A percentile compares a stretch with the other conserved stretches of the same genome.
phyloP scores from a whole-genome alignment of 2,797 vertebrate species.

The Manis pentadactyla region DNA sequence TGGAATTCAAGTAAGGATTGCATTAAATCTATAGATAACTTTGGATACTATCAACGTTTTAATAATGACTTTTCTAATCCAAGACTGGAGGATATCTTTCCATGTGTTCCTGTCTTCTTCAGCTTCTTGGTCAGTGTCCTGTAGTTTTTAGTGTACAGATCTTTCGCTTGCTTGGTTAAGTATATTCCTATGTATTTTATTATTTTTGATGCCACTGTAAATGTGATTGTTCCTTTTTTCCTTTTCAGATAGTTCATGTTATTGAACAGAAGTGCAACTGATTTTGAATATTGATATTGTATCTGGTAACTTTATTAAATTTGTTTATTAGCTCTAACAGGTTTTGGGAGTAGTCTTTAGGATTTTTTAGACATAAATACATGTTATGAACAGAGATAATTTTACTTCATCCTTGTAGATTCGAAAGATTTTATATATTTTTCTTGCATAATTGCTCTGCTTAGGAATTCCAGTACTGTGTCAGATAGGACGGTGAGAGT shows the following conservation, averaged over 20 bases:
- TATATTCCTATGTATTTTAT: not conserved
- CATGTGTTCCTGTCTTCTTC: not conserved
- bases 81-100: not conserved
- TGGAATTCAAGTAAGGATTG: not conserved
- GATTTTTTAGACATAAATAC: not conserved
- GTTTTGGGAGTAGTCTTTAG: not conserved
- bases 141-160: not conserved
- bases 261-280: not conserved
- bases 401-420: not conserved
- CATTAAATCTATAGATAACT: not conserved
- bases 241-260: not conserved
- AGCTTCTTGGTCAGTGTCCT: not conserved
- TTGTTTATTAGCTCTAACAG: not conserved
- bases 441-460: not conserved
- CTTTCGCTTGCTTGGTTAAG: not conserved
- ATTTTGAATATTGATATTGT: not conserved
- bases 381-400: not conserved
- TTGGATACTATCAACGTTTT: not conserved
- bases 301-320: not conserved
- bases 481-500: not conserved
- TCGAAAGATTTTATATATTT: not conserved
- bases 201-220: not conserved
- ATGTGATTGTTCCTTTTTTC: not conserved
- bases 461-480: not conserved
- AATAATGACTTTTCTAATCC: not conserved